Percentiles rank a stretch among this genome's conserved stretches.
phyloP scores from a whole-genome alignment of 2,113 vertebrate genomes.

The Lanius collurio region DNA sequence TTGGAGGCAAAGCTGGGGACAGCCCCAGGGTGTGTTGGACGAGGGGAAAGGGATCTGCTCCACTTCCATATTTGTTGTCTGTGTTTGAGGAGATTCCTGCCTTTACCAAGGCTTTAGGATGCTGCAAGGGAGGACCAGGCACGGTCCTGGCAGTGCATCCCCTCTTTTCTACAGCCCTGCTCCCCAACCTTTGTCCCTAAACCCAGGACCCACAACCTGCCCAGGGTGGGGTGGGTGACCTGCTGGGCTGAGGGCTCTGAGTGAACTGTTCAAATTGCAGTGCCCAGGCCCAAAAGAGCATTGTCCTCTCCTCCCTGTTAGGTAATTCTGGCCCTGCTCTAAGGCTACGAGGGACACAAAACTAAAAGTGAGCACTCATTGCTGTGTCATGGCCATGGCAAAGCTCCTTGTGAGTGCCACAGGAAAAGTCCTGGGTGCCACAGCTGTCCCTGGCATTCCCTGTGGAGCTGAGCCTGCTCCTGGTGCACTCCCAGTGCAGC shows the following conservation, averaged over 20 bases:
- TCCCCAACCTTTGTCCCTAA: background rate
- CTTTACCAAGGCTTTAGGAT: background rate
- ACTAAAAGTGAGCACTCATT: background rate
- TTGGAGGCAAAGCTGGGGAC: background rate
- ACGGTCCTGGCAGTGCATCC: rapidly evolving
- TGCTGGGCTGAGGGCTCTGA: background rate
- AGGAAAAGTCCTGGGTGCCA: background rate
- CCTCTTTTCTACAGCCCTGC: background rate
- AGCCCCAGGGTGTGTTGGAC: background rate
- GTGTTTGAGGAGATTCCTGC: background rate
- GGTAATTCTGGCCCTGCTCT: background rate
- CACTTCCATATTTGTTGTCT: background rate
- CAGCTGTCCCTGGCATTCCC: background rate
- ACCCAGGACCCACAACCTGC: background rate
- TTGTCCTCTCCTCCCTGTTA: background rate
- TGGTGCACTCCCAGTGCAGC: background rate
- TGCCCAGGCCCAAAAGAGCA: background rate
- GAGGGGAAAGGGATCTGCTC: background rate
- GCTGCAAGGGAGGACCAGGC: background rate
- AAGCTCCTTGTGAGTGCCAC: background rate
- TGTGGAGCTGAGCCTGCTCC: background rate
- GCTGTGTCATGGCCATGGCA: background rate
- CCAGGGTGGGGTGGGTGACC: background rate
- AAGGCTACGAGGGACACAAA: background rate
- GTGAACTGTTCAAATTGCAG: background rate